Percentiles rank a stretch among this genome's conserved stretches.
Conservation (phyloP, 2,797 vertebrate genomes). For the Esox masquinongy region DNA sequence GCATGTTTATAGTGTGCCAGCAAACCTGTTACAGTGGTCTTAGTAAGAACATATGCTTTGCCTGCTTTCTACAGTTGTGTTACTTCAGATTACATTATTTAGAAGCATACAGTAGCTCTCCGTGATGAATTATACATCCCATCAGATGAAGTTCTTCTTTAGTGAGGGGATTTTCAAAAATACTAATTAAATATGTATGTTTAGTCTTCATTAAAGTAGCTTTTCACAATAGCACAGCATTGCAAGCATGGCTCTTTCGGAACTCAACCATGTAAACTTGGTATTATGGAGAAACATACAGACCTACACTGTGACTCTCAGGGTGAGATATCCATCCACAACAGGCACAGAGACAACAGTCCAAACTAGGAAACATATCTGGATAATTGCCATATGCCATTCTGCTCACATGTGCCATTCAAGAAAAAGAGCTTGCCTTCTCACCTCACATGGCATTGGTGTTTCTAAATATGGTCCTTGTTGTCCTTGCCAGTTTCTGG, state of each 20-base stretch:
- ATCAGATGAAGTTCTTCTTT: conserved; percentile 21
- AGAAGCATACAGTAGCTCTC: conserved; percentile 17
- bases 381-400: conserved; percentile 20
- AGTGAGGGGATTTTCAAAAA: conserved; percentile 15
- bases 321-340: neutral
- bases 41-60: neutral
- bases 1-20: neutral
- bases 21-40: conserved; percentile 7
- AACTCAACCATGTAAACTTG: neutral
- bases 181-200: conserved; percentile 41
- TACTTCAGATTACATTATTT: conserved; percentile 40
- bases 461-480: conserved; percentile 30
- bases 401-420: conserved; percentile 9
- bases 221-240: neutral
- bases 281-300: neutral
- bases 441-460: conserved; percentile 8
- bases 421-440: neutral
- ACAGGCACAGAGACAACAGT: neutral
- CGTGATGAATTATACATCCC: conserved; percentile 42
- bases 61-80: conserved; percentile 7
- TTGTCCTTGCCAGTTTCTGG: conserved; percentile 30
- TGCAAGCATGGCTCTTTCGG: neutral
- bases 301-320: neutral
- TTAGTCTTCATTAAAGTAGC: conserved; percentile 27
- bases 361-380: neutral